Conservation (phyloP, 2,113 vertebrate species). For the Pterocles orientalis region DNA sequence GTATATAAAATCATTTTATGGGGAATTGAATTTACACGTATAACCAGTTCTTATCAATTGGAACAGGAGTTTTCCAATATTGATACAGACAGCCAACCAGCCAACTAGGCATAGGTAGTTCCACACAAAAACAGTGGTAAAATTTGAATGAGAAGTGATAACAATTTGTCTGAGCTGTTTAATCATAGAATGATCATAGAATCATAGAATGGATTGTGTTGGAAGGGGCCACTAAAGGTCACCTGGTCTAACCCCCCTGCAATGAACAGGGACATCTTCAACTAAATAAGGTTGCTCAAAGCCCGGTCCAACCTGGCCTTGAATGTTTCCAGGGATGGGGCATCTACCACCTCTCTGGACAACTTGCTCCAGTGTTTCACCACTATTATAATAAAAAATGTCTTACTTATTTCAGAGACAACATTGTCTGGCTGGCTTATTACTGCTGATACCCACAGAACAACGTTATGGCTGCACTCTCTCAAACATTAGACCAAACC, state of each 20-base stretch:
- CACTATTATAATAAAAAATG: background rate
- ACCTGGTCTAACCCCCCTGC: background rate
- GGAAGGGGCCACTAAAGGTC: background rate
- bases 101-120: background rate
- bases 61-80: background rate
- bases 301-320: background rate
- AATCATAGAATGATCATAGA: background rate
- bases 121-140: background rate
- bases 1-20: background rate
- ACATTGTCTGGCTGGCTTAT: background rate
- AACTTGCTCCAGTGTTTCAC: background rate
- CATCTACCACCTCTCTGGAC: background rate
- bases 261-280: background rate
- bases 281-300: too few species aligned
- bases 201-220: background rate
- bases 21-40: background rate
- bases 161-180: background rate
- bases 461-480: background rate
- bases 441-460: background rate
- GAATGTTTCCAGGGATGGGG: background rate
- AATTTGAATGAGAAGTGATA: background rate
- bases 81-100: background rate
- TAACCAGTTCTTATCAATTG: background rate
- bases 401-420: background rate
- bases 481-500: background rate